Base-by-base conservation (phyloP, 2,888 invertebrate genomes). In the Apodemia hepburni region DNA sequence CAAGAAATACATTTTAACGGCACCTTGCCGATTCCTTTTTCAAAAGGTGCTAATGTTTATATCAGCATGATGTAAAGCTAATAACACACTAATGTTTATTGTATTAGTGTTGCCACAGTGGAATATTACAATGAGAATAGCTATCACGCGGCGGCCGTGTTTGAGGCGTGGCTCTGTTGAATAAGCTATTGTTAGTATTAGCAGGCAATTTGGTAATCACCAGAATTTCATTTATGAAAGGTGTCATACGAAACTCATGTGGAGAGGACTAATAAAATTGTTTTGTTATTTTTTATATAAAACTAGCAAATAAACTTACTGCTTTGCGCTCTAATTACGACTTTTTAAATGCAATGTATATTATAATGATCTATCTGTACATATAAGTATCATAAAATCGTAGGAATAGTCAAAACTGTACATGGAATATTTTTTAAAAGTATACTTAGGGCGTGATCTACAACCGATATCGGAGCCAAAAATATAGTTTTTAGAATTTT, bases 31-130 rank as follows among this genome's bases (percentile, higher is more conserved):
- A 75, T 73, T 71, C 68, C 70, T 73, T 70, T 70, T 65, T 69
- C 64, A 70, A 70, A 73, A 71, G 69, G 70, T 69, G 73, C 72
- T 75, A 79, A 85, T 82, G 86, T 78, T 81, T 81, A 82, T 78
- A 82, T 81, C 83, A 84, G 87, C 85, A 79, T 83, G 85, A 81
- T 82, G 87, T 82, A 73, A 73, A 75, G 80, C 79, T 91, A 91
- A 90, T 91, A 86, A 88, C 81, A 86, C 71, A 83, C 78, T 87
- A 84, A 89, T 84, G 81, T 82, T 89, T 90, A 90, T 90, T 90
- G 85, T 90, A 90, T 89, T 88, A 90, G 87, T 83, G 84, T 81
- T 82, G 80, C 82, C 83, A 83, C 82, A 87, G 70, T 80, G 80
- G 80, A 84, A 82, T 86, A 87, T 87, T 87, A 84, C 80, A 87